Base-by-base conservation (phyloP, 2,797 vertebrate genomes). In the Lutjanus campechanus region DNA sequence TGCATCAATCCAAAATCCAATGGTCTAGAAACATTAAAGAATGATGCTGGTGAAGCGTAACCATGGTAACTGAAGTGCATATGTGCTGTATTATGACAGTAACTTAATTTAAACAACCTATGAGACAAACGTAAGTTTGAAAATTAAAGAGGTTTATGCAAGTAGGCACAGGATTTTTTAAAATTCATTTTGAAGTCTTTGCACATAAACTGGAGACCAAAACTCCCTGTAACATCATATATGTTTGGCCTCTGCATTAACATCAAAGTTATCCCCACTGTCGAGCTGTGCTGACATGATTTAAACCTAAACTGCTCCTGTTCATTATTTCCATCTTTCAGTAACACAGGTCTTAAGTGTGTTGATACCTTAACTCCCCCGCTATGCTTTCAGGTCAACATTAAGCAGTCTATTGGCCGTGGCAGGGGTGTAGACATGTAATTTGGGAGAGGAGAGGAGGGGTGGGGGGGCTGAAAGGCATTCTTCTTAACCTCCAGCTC, bases 351-450 rank as follows among this genome's bases (percentile, higher is more conserved):
- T 82, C 77, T 81, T 89, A 81, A 86, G 90, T 85, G 77, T 89
- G 76, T 89, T 90, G 88, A 91, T 90, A 88, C 86, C 73, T 86
- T 86, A 89, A 87, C 82, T 90, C 84, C 86, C 84, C 86, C 77
- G 67, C 85, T 90, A 80, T 19, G 54, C 89, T 88, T 93, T 91
- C 88, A 86, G 92, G 85, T 94, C 89, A 91, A 90, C 89, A 85
- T 93, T 88, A 93, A 91, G 90, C 91, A 84, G 91, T 89, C 89
- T 84, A 84, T 91, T 92, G 91, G 91, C 88, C 88, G 75, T 87
- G 86, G 91, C 91, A 93, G 92, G 93, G 92, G 84, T 92, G 89
- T 92, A 95, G 93, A 94, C 93, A 89, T 95, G 91, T 94, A 92
- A 94, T 96, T 96, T 95, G 91, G 92, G 79, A 89, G 78, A 59